A percentile compares a stretch with the other conserved stretches of the same genome.
Evolutionary conservation across 1,140 invertebrate genomes (phyloP).

Genomic region (Chironomus striatipennis): DNA sequence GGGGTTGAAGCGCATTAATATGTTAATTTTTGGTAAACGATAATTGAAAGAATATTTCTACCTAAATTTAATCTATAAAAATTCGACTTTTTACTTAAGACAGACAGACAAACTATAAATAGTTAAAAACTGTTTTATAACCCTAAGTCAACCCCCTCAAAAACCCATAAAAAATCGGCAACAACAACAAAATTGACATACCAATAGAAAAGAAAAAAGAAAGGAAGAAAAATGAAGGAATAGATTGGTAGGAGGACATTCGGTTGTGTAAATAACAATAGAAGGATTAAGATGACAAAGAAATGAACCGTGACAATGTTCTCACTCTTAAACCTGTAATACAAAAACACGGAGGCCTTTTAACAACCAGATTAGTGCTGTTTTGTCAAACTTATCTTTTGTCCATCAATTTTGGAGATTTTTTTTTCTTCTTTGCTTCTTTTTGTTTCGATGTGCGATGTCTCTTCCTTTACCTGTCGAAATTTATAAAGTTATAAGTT

Average conservation of each 20-base stretch:
- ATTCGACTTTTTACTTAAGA: too few species aligned
- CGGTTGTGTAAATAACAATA: conserved; percentile 4
- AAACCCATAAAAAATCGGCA: too few species aligned
- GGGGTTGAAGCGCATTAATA: too few species aligned
- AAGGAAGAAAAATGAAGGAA: conserved; percentile 2
- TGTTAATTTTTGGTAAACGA: too few species aligned
- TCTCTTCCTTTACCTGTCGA: too few species aligned
- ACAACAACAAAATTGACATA: too few species aligned
- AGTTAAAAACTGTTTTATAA: too few species aligned
- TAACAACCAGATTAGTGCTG: conserved; percentile 20
- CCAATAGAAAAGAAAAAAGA: background rate
- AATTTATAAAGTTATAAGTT: too few species aligned
- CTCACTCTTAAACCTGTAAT: background rate
- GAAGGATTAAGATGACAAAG: conserved; percentile 16
- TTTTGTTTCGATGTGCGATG: background rate
- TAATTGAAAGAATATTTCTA: too few species aligned
- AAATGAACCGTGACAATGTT: conserved; percentile 16
- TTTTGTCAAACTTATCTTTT: conserved; percentile 21
- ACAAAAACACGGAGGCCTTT: conserved; percentile 11
- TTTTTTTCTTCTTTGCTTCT: background rate
- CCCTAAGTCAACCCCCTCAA: too few species aligned
- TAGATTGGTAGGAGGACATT: background rate
- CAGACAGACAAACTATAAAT: too few species aligned
- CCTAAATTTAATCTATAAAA: too few species aligned
- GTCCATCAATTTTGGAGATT: conserved; percentile 16